Evolutionary conservation across 1,140 invertebrate species (phyloP).

Genomic region (Littorina saxatilis): DNA sequence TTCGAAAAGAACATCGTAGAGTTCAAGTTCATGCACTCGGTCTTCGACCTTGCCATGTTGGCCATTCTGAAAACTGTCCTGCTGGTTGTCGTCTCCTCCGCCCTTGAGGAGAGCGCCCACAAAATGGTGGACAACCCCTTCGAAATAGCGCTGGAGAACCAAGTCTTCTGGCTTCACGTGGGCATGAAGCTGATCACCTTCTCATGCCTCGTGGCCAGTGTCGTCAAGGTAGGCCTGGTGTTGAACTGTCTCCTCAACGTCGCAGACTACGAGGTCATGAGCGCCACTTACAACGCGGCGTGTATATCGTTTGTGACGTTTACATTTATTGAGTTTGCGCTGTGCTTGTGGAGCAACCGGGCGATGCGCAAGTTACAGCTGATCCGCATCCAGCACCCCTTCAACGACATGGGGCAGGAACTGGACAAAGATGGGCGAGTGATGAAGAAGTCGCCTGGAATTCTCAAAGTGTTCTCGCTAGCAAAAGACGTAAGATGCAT

Average conservation of each 20-base stretch:
- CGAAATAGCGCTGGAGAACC: conserved; percentile 35
- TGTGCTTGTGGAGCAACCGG: conserved; percentile 50
- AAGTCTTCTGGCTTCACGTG: conserved; percentile 47
- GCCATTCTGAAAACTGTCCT: conserved; percentile 57
- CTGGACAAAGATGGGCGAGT: conserved; percentile 68
- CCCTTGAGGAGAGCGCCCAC: conserved; percentile 56
- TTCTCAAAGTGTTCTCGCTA: conserved; percentile 61
- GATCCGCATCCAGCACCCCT: conserved; percentile 60
- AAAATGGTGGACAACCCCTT: conserved; percentile 56
- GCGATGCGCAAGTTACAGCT: conserved; percentile 61
- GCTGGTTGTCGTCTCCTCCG: conserved; percentile 46
- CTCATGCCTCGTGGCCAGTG: conserved; percentile 46
- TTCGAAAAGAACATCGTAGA: conserved; percentile 68
- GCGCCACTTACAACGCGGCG: conserved; percentile 67
- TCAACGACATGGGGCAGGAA: conserved; percentile 67
- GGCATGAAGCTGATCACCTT: conserved; percentile 49
- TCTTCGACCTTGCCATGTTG: conserved; percentile 70
- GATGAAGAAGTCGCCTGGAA: conserved; percentile 55
- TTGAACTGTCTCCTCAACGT: conserved; percentile 60
- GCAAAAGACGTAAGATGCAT: conserved; percentile 70
- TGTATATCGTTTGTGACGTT: conserved; percentile 61
- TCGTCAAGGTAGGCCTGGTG: conserved; percentile 64
- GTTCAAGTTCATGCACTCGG: conserved; percentile 65
- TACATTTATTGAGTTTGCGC: conserved; percentile 58
- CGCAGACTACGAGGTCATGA: conserved; percentile 61